Evolutionary conservation across 2,888 invertebrate species (phyloP).

Genomic region (Elegia similella): DNA sequence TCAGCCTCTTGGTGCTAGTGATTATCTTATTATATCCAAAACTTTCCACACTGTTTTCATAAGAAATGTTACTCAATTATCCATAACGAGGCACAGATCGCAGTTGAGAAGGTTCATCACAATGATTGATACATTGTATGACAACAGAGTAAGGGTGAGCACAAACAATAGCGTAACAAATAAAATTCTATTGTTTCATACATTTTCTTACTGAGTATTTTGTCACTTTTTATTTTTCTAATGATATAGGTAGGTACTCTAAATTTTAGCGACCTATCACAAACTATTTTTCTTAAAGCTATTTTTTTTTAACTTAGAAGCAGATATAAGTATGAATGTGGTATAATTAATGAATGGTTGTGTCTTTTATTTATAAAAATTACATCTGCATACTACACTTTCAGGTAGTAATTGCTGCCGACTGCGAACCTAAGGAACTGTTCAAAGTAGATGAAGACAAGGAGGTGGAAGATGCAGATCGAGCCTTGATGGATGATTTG

Average conservation of each 20-base stretch:
- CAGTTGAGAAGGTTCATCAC: slow-evolving; percentile 97
- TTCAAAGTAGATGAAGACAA: slow-evolving; percentile 81
- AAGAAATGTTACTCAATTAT: slow-evolving; percentile 92
- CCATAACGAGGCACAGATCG: slow-evolving; percentile 87
- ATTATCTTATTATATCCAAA: slow-evolving; percentile 95
- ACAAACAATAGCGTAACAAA: slow-evolving; percentile 8
- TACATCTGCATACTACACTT: slow-evolving; percentile 22
- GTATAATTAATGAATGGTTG: too few species aligned
- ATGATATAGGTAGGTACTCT: too few species aligned
- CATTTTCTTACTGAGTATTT: too few species aligned
- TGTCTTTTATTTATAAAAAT: too few species aligned
- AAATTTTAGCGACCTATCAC: too few species aligned
- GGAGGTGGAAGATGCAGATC: slow-evolving; percentile 88
- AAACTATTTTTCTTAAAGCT: too few species aligned
- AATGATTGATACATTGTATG: slow-evolving; percentile 97
- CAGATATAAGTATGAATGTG: too few species aligned
- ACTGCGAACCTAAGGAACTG: slow-evolving; percentile 87
- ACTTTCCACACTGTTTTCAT: slow-evolving; percentile 98
- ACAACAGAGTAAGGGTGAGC: slow-evolving; percentile 89
- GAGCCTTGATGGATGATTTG: slow-evolving; percentile 97
- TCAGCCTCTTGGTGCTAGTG: slow-evolving; percentile 95
- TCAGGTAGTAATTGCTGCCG: slow-evolving; percentile 93
- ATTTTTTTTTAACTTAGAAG: too few species aligned
- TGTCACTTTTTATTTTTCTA: too few species aligned
- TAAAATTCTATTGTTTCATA: too few species aligned